Percentiles rank a stretch among this genome's conserved stretches.
Evolutionary conservation across 1,140 invertebrate genomes (phyloP).

Genomic region (Drosophila lacertosa): DNA sequence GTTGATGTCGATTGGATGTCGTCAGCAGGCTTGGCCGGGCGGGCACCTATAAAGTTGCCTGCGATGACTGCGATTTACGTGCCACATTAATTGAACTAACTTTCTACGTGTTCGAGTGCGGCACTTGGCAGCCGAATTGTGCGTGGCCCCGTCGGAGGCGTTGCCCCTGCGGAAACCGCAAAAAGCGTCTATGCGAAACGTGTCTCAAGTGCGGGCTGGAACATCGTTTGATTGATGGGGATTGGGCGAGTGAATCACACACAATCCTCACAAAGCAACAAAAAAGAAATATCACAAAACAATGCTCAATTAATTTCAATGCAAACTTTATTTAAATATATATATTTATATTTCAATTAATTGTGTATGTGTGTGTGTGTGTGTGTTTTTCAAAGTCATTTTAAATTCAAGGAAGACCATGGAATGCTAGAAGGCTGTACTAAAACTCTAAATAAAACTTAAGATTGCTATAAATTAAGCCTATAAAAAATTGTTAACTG

Average conservation of each 20-base stretch:
- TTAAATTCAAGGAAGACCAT: slow-evolving; percentile 79
- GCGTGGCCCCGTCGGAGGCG: slow-evolving; percentile 61
- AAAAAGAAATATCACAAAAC: neutral
- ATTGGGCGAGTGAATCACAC: slow-evolving; percentile 60
- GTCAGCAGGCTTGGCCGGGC: slow-evolving; percentile 1
- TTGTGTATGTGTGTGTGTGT: slow-evolving; percentile 26
- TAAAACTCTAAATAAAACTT: slow-evolving; percentile 42
- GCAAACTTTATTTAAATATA: slow-evolving; percentile 74
- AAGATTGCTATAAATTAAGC: slow-evolving; percentile 40
- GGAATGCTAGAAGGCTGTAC: slow-evolving; percentile 58
- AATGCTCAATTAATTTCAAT: slow-evolving; percentile 52
- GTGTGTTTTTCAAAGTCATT: slow-evolving; percentile 57
- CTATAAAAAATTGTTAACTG: slow-evolving; percentile 62
- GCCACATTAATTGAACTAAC: slow-evolving; percentile 80
- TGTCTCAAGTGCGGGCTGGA: slow-evolving; percentile 61
- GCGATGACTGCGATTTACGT: slow-evolving; percentile 73
- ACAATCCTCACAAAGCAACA: slow-evolving; percentile 2
- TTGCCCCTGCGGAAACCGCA: slow-evolving; percentile 49
- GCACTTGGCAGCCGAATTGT: slow-evolving; percentile 41
- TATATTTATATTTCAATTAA: slow-evolving; percentile 32
- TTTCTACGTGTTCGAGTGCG: slow-evolving; percentile 78
- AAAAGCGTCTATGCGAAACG: slow-evolving; percentile 59
- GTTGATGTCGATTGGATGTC: slow-evolving; percentile 57
- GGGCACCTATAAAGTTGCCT: slow-evolving; percentile 36
- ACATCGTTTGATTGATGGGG: slow-evolving; percentile 66